A percentile compares a stretch with the other conserved stretches of the same genome.
Evolutionary conservation across 37 sponge, comb jelly and placozoan species (phyloP).

Genomic region (Spongia lamella): DNA sequence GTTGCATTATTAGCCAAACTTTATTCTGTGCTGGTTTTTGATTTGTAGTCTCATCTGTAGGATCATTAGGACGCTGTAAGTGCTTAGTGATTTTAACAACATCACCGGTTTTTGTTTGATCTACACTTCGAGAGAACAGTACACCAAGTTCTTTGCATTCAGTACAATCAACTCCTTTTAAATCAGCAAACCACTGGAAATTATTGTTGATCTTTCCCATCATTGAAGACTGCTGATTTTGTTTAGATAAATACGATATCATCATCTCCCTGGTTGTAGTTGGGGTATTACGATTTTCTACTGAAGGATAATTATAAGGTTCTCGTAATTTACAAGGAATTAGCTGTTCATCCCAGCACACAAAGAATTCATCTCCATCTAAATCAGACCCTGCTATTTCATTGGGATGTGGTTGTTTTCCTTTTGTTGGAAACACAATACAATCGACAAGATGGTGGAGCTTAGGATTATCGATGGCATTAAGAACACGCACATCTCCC

Average conservation of each 20-base stretch:
- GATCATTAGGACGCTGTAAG: slow-evolving; percentile 36
- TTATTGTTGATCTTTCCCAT: slow-evolving; percentile 68
- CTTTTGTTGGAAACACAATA: slow-evolving; percentile 77
- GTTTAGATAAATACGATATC: slow-evolving; percentile 64
- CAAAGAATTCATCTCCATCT: slow-evolving; percentile 87
- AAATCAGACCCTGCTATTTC: slow-evolving; percentile 90
- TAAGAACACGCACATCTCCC: slow-evolving; percentile 72
- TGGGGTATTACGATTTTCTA: neutral
- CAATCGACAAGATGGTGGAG: slow-evolving; percentile 75
- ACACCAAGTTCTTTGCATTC: slow-evolving; percentile 70
- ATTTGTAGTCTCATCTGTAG: neutral
- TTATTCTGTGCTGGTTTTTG: neutral
- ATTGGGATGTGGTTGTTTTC: slow-evolving; percentile 66
- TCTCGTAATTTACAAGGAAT: slow-evolving; percentile 25
- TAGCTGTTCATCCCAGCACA: slow-evolving; percentile 75
- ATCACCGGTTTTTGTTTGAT: slow-evolving; percentile 76
- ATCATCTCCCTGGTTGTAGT: slow-evolving; percentile 11
- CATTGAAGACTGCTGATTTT: slow-evolving; percentile 26
- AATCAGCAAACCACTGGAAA: slow-evolving; percentile 71
- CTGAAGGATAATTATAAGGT: slow-evolving; percentile 70
- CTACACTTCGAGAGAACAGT: slow-evolving; percentile 66
- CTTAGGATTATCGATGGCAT: slow-evolving; percentile 32
- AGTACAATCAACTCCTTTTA: slow-evolving; percentile 36
- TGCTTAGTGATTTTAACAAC: slow-evolving; percentile 34
- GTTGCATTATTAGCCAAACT: slow-evolving; percentile 66